These are phyloP conservation scores for Phaethornis superciliosus DNA, from an alignment of 2,113 vertebrate genomes.

Conservation along the genomic window DNA sequence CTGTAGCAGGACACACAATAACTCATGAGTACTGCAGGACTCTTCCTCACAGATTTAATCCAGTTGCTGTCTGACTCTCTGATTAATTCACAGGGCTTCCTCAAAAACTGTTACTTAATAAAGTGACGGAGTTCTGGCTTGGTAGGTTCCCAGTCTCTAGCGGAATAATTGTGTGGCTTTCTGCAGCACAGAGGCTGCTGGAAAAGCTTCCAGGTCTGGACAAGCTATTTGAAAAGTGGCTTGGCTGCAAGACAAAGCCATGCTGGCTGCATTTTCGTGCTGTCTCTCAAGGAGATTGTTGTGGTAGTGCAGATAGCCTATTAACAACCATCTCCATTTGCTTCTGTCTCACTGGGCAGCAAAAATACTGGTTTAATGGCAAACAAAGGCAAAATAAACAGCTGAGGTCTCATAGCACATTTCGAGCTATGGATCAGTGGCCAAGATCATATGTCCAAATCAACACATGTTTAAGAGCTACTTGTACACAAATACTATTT, in stretches of 20 bases:
- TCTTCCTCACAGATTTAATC: conserved; percentile 55
- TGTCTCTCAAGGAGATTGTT: background rate
- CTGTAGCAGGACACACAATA: background rate
- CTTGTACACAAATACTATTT: background rate
- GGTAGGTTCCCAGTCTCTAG: background rate
- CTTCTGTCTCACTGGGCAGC: background rate
- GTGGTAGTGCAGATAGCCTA: background rate
- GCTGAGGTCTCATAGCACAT: background rate
- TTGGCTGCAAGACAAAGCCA: background rate
- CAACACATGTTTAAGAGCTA: background rate
- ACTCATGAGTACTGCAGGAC: conserved; percentile 12
- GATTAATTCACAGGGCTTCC: conserved; percentile 61
- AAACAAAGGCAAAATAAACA: background rate
- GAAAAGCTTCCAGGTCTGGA: background rate
- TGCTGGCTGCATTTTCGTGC: background rate
- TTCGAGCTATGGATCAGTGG: background rate
- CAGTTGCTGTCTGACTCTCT: conserved; percentile 48
- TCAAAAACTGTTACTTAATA: conserved; percentile 47
- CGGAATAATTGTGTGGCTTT: conserved; percentile 24
- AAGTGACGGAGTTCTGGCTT: conserved; percentile 42
- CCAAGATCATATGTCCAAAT: background rate
- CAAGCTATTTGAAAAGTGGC: background rate
- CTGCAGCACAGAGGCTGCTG: conserved; percentile 2
- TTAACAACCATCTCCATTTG: background rate
- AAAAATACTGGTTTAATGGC: background rate